Base-by-base conservation (phyloP, 2,888 invertebrate species). In the Watsonalla binaria region DNA sequence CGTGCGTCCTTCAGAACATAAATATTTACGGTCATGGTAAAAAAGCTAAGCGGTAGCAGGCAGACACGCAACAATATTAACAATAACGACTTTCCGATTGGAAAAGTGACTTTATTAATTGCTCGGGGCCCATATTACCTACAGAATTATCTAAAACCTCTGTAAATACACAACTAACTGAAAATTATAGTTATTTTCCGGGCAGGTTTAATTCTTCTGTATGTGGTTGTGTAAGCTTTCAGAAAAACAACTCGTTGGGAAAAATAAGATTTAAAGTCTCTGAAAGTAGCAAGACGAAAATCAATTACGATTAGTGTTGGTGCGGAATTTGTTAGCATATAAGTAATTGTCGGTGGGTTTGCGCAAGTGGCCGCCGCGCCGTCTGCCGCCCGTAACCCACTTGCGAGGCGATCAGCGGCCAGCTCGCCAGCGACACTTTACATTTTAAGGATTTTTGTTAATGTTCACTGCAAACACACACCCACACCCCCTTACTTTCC, bases 331-430 rank as follows among this genome's bases (percentile, higher is more conserved):
- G 59, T 63, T 39, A 58, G 59, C 58, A 60, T 60, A 61, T 63
- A 65, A 74, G 65, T 76, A 78, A 76, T 80, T 74, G 72, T 71
- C 75, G 71, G 71, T 74, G 76, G 76, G 78, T 76, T 75, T 64
- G 69, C 65, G 74, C 65, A 68, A 70, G 63, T 59, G 62, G 75
- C 59, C 76, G 70, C 75, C 84, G 68, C 76, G 85, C 88, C 75
- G 88, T 86, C 87, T 84, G 77, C 75, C 72, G 65, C 61, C 68
- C 60, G 62, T 73, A 81, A 80, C 82, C 80, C 69, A 81, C 81
- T 80, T 81, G 39, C 42, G 42, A 11, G 42, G 72, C 70, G 58
- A 61, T 58, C 63, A 65, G 65, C 62, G 64, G 59, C 61, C 52
- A 59, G 51, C 54, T 13, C 47, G 50, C 54, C 58, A 51, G 49